Percentiles rank a stretch among this genome's conserved stretches.
Conservation (phyloP, 2,797 vertebrate species). For the Acanthurus leucopareius region DNA sequence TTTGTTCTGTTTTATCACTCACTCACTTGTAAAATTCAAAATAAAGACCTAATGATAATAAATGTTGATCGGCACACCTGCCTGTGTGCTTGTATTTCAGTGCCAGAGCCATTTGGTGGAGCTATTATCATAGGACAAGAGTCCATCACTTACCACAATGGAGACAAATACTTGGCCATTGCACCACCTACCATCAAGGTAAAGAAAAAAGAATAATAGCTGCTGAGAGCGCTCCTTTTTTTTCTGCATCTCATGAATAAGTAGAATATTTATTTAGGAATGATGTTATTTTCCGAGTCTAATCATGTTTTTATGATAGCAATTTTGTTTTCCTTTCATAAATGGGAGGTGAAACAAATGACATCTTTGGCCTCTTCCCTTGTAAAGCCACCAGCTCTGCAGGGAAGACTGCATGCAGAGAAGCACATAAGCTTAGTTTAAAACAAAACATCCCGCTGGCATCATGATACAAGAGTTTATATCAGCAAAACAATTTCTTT, state of each 20-base stretch:
- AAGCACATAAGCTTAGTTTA: background rate
- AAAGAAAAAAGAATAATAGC: constrained; percentile 41
- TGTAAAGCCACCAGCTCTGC: constrained; percentile 2
- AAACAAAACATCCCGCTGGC: background rate
- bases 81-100: constrained; percentile 80
- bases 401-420: background rate
- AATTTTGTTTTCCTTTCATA: background rate
- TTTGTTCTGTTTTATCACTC: background rate
- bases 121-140: constrained; percentile 99
- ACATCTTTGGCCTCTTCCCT: background rate
- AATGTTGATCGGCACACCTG: background rate
- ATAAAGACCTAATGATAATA: background rate
- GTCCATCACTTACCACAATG: constrained; percentile 99
- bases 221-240: background rate
- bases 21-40: background rate
- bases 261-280: background rate
- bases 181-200: constrained; percentile 99
- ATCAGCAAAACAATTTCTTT: background rate
- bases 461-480: background rate
- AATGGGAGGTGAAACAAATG: background rate
- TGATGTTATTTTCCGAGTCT: background rate
- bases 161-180: constrained; percentile 97
- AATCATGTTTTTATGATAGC: background rate
- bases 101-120: constrained; percentile 97
- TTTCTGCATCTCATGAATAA: background rate